Evolutionary conservation across 2,888 invertebrate genomes (phyloP).

Genomic region (Agonopterix subpropinquella): DNA sequence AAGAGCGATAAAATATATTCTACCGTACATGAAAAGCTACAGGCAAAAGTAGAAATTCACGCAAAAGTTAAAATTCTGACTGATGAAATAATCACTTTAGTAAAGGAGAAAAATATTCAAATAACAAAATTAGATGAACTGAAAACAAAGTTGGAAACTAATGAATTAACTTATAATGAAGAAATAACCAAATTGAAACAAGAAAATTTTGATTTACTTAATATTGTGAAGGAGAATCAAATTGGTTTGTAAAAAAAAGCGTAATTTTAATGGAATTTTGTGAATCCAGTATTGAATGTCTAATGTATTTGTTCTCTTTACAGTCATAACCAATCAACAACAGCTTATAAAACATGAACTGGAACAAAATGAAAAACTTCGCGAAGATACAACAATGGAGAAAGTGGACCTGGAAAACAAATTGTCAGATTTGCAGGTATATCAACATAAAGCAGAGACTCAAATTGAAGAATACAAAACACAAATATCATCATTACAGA

Average conservation of each 20-base stretch:
- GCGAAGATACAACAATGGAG: constrained; percentile 27
- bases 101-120: constrained; percentile 26
- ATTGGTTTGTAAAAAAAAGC: constrained; percentile 24
- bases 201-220: constrained; percentile 21
- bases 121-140: constrained; percentile 12
- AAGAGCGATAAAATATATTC: constrained; percentile 26
- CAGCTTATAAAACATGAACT: constrained; percentile 29
- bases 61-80: constrained; percentile 22
- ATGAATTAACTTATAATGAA: constrained; percentile 8
- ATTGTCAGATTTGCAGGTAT: constrained; percentile 39
- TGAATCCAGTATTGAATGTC: no score
- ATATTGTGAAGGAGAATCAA: constrained; percentile 30
- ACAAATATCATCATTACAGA: constrained; percentile 21
- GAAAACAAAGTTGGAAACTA: constrained; percentile 9
- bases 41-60: constrained; percentile 26
- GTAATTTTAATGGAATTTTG: no score
- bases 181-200: constrained; percentile 15
- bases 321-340: constrained; percentile 40
- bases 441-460: constrained; percentile 38
- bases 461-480: constrained; percentile 34
- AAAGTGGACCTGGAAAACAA: constrained; percentile 33
- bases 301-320: constrained; percentile 17
- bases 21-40: constrained; percentile 25
- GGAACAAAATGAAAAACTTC: constrained; percentile 26
- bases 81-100: constrained; percentile 20